A percentile compares a stretch with the other conserved stretches of the same genome.
phyloP scores from a whole-genome alignment of 2,113 vertebrate genomes.

The Galeopterus variegatus region DNA sequence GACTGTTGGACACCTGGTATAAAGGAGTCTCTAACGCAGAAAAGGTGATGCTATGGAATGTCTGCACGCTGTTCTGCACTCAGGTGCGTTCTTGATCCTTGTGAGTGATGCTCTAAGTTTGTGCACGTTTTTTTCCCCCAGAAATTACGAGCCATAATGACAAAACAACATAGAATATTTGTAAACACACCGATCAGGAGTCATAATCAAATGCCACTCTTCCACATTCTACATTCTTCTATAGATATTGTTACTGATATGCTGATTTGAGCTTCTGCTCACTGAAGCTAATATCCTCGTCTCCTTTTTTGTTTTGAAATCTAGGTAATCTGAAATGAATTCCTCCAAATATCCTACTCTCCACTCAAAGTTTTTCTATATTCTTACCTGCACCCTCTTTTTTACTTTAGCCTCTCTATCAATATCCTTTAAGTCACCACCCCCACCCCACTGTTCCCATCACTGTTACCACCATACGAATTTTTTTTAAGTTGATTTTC shows the following conservation, averaged over 20 bases:
- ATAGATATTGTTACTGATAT: background rate
- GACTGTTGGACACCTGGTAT: background rate
- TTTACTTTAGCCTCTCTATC: background rate
- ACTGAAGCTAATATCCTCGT: background rate
- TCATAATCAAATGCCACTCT: background rate
- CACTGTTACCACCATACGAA: background rate
- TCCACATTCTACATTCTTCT: background rate
- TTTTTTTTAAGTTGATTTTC: background rate
- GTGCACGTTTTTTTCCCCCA: background rate
- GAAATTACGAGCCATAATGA: background rate
- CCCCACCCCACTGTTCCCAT: background rate
- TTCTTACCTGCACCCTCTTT: too few species aligned
- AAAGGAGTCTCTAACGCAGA: background rate
- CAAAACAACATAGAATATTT: background rate
- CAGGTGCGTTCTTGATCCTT: background rate
- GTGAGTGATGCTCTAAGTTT: background rate
- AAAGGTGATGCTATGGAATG: background rate
- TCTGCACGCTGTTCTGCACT: background rate
- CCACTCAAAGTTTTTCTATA: background rate
- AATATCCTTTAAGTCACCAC: background rate
- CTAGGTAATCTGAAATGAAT: background rate
- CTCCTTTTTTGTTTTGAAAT: background rate
- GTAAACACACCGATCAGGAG: background rate
- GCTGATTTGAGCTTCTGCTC: background rate
- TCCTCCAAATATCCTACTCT: background rate